Evolutionary conservation across 2,113 vertebrate species (phyloP).

Genomic region (Tichodroma muraria): DNA sequence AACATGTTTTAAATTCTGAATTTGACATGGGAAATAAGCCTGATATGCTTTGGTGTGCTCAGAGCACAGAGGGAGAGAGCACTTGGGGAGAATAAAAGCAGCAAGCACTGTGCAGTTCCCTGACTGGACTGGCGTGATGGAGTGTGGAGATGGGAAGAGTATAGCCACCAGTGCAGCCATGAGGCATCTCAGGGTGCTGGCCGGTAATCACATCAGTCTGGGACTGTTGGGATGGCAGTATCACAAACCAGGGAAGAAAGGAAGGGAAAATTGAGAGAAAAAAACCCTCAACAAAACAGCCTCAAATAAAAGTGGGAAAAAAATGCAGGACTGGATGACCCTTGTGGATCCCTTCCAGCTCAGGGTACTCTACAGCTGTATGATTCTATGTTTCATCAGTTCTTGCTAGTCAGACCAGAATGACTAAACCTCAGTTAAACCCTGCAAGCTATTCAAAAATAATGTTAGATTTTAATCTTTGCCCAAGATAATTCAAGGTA

Average conservation of each 20-base stretch:
- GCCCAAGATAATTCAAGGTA: neutral
- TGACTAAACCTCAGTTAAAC: neutral
- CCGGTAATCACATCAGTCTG: neutral
- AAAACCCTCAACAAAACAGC: neutral
- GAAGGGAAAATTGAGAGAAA: neutral
- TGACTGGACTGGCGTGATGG: fast-evolving
- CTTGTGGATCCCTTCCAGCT: neutral
- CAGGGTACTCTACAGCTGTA: neutral
- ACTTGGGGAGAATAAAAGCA: neutral
- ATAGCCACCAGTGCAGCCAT: neutral
- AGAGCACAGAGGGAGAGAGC: neutral
- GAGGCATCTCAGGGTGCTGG: neutral
- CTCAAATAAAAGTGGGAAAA: neutral
- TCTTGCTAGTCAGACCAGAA: neutral
- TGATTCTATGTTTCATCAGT: neutral
- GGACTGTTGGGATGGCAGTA: neutral
- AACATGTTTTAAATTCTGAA: neutral
- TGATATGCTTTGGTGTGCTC: neutral
- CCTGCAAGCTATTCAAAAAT: neutral
- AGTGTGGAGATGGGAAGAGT: neutral
- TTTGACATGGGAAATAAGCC: neutral
- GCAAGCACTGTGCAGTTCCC: neutral
- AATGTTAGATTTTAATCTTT: neutral
- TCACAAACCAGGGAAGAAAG: neutral
- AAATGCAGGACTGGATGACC: neutral